A percentile compares a stretch with the other conserved stretches of the same genome.
Conservation (phyloP, 2,888 invertebrate species). For the Lasioglossum marginatum region DNA sequence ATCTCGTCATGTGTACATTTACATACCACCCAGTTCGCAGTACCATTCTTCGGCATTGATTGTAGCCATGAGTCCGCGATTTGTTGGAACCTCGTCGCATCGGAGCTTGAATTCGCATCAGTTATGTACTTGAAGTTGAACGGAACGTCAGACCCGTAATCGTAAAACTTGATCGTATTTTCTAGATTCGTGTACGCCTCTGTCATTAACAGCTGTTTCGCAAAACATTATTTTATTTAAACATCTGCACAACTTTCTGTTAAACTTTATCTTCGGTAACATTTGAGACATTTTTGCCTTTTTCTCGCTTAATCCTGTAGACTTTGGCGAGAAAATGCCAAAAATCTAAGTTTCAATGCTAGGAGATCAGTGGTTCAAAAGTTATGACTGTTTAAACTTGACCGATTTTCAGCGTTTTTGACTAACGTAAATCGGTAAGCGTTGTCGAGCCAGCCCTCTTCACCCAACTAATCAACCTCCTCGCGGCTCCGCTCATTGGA, state of each 20-base stretch:
- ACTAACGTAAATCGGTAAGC: too few relatives aligned
- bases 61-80: constrained; percentile 88
- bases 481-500: too few relatives aligned
- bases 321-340: too few relatives aligned
- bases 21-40: constrained; percentile 92
- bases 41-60: constrained; percentile 79
- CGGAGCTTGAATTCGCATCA: constrained; percentile 86
- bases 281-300: too few relatives aligned
- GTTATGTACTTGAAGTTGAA: constrained; percentile 92
- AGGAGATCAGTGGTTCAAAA: too few relatives aligned
- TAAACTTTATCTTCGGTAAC: background rate
- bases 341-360: too few relatives aligned
- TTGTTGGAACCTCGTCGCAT: constrained; percentile 87
- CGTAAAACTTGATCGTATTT: constrained; percentile 89
- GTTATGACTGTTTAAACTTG: too few relatives aligned
- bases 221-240: background rate
- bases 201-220: constrained; percentile 88
- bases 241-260: background rate
- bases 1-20: background rate
- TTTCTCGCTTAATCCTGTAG: too few relatives aligned
- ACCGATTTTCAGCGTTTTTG: too few relatives aligned
- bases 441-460: too few relatives aligned
- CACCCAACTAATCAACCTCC: too few relatives aligned
- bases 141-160: constrained; percentile 90
- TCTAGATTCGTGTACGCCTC: constrained; percentile 89